Conservation (phyloP, 2,888 invertebrate genomes). For the Aporophyla lueneburgensis region DNA sequence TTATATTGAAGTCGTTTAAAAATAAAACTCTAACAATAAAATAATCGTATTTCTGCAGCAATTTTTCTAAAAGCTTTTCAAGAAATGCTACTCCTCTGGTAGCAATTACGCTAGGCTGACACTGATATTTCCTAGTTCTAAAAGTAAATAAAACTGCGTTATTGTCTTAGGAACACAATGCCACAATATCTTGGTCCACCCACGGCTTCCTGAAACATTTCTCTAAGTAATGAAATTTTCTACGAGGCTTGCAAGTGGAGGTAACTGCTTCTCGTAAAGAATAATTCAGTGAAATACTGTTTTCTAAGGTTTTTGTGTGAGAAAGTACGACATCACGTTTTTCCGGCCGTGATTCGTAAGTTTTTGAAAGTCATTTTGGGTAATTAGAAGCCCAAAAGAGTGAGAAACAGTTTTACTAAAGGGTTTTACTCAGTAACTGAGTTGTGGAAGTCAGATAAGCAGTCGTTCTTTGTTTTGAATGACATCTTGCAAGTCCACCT, state of each 20-base stretch:
- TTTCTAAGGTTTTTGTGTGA: not conserved
- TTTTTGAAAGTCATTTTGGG: not conserved
- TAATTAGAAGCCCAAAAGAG: not conserved
- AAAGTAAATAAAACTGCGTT: slow-evolving; percentile 22
- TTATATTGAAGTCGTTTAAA: not conserved
- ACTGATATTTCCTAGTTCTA: slow-evolving; percentile 15
- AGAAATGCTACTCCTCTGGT: not conserved
- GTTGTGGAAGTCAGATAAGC: not conserved
- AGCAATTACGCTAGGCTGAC: slow-evolving; percentile 2
- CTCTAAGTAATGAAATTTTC: slow-evolving; percentile 46
- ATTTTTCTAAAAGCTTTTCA: not conserved
- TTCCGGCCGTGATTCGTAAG: not conserved
- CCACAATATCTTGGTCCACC: not conserved
- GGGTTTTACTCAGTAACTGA: not conserved
- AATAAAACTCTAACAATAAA: not conserved
- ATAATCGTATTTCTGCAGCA: not conserved
- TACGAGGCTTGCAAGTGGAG: not conserved
- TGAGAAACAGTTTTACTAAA: not conserved
- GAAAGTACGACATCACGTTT: not conserved
- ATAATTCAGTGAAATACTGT: not conserved
- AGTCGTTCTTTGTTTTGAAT: too few species aligned
- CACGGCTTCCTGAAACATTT: slow-evolving; percentile 1
- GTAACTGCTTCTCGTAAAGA: slow-evolving; percentile 10
- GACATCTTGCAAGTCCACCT: too few species aligned
- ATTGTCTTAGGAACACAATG: slow-evolving; percentile 33